phyloP scores from a whole-genome alignment of 2,888 invertebrate species.

The Byasa hedistus region DNA sequence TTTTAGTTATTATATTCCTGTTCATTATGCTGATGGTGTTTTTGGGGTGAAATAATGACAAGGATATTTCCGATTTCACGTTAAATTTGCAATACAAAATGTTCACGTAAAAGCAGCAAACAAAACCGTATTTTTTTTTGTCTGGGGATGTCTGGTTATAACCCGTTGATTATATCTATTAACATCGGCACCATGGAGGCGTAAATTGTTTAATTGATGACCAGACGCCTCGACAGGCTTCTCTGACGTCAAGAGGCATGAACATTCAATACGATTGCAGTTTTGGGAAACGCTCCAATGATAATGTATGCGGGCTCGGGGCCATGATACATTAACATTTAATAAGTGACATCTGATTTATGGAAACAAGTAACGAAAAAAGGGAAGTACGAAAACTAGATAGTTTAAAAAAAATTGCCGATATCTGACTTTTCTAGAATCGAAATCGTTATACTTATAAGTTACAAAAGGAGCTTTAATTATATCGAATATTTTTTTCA shows the following conservation, averaged over 20 bases:
- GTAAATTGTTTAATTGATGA: constrained; percentile 56
- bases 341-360: not conserved
- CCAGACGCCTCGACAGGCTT: constrained; percentile 41
- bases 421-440: not conserved
- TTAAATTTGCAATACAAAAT: constrained; percentile 7
- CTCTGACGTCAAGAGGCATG: constrained; percentile 50
- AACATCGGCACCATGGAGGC: constrained; percentile 41
- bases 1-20: no score
- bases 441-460: not conserved
- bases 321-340: not conserved
- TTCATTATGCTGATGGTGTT: no score
- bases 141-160: not conserved
- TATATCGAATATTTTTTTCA: not conserved
- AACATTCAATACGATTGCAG: constrained; percentile 11
- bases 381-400: not conserved
- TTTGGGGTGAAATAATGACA: no score
- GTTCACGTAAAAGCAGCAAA: not conserved
- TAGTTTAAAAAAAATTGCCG: not conserved
- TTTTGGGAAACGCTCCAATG: not conserved
- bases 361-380: not conserved
- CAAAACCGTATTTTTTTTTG: not conserved
- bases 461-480: not conserved
- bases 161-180: constrained; percentile 8
- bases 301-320: not conserved
- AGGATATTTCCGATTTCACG: no score